Conservation (phyloP, 2,888 invertebrate genomes). For the Drosophila demipolita region DNA sequence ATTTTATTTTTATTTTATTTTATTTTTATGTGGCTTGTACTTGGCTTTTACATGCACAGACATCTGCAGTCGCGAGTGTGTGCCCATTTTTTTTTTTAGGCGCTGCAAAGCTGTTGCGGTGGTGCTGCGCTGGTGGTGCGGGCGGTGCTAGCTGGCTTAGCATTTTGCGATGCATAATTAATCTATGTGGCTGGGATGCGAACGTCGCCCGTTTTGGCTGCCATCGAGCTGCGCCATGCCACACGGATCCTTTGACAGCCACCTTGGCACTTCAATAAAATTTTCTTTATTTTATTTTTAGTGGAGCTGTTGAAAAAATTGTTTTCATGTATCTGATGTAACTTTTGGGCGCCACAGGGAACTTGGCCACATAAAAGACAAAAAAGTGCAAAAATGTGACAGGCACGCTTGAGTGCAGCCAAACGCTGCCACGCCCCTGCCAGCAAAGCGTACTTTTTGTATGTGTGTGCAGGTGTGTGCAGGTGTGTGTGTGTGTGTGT, state of each 20-base stretch:
- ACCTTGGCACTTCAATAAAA: conserved; percentile 78
- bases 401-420: conserved; percentile 73
- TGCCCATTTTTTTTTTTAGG: conserved; percentile 19
- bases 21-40: conserved; percentile 74
- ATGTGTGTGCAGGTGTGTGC: conserved; percentile 1
- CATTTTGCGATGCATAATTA: conserved; percentile 79
- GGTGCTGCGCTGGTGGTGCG: conserved; percentile 26
- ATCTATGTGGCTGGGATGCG: conserved; percentile 64
- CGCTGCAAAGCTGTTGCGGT: conserved; percentile 20
- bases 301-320: conserved; percentile 77
- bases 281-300: conserved; percentile 78
- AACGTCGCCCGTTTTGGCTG: conserved; percentile 40
- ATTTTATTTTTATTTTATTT: conserved; percentile 46
- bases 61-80: conserved; percentile 35
- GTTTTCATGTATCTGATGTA: conserved; percentile 78
- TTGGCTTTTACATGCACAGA: conserved; percentile 72
- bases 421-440: conserved; percentile 25
- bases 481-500: conserved; percentile 5
- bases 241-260: conserved; percentile 19
- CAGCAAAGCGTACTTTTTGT: neutral
- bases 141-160: conserved; percentile 74
- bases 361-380: conserved; percentile 22
- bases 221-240: conserved; percentile 3
- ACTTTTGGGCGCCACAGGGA: conserved; percentile 59
- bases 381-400: conserved; percentile 77